phyloP scores from a whole-genome alignment of 1,140 invertebrate genomes.

The Hyposmocoma kahamanoa region DNA sequence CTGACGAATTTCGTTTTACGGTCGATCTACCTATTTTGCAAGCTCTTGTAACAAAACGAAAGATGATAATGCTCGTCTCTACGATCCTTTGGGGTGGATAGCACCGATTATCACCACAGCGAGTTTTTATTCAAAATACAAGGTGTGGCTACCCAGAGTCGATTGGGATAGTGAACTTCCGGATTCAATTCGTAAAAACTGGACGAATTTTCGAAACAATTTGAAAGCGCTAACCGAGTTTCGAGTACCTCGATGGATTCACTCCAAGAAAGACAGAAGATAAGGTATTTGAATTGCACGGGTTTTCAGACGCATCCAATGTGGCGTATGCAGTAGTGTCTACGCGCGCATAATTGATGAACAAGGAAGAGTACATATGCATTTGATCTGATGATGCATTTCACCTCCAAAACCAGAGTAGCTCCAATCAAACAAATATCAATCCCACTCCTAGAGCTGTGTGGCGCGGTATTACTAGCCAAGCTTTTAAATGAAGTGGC shows the following conservation, averaged over 20 bases:
- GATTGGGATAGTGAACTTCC: neutral
- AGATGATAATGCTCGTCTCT: slow-evolving; percentile 8
- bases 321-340: slow-evolving; percentile 29
- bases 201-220: neutral
- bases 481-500: slow-evolving; percentile 9
- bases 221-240: neutral
- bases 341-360: slow-evolving; percentile 13
- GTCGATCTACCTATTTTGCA: neutral
- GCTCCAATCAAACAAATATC: slow-evolving; percentile 27
- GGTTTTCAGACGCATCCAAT: slow-evolving; percentile 33
- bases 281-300: slow-evolving; percentile 7
- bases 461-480: slow-evolving; percentile 25
- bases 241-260: neutral
- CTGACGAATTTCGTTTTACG: slow-evolving; percentile 5
- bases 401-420: slow-evolving; percentile 24
- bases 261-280: neutral
- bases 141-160: neutral
- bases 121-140: neutral
- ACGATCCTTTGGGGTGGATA: no score
- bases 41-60: slow-evolving; percentile 10
- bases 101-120: neutral
- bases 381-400: no score
- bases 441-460: slow-evolving; percentile 34
- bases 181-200: neutral
- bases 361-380: neutral